These are phyloP conservation scores for Discoglossus pictus DNA, from an alignment of 2,797 vertebrate genomes.

Conservation along the genomic window DNA sequence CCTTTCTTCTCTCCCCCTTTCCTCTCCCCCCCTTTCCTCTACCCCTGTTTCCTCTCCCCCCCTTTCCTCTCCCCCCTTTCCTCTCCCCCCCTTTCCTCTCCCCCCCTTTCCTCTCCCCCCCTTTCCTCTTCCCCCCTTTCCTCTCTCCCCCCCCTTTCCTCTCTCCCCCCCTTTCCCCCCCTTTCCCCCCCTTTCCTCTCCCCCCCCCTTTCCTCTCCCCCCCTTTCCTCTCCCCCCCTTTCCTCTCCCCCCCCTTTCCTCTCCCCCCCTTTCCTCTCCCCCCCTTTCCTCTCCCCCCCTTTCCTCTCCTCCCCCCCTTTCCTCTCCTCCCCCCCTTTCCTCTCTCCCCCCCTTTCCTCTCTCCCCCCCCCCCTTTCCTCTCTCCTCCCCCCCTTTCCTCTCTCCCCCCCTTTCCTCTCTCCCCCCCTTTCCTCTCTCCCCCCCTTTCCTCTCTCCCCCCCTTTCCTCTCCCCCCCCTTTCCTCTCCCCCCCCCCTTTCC, in stretches of 20 bases:
- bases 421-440: background rate
- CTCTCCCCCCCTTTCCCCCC: too few relatives aligned
- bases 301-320: background rate
- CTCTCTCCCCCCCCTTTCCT: too few relatives aligned
- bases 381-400: background rate
- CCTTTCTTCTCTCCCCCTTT: background rate
- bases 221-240: too few relatives aligned
- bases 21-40: fast-evolving
- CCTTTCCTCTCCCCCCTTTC: background rate
- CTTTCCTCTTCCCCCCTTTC: too few relatives aligned
- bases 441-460: background rate
- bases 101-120: too few relatives aligned
- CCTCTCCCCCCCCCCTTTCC: background rate
- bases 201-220: too few relatives aligned
- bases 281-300: background rate
- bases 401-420: background rate
- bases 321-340: background rate
- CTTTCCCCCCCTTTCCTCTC: too few relatives aligned
- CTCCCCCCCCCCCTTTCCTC: background rate
- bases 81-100: too few relatives aligned
- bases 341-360: too few relatives aligned
- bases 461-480: background rate
- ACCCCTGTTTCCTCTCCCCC: background rate
- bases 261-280: too few relatives aligned
- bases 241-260: too few relatives aligned